Evolutionary conservation across 2,888 invertebrate species (phyloP).

Genomic region (Toxonevra muliebris): DNA sequence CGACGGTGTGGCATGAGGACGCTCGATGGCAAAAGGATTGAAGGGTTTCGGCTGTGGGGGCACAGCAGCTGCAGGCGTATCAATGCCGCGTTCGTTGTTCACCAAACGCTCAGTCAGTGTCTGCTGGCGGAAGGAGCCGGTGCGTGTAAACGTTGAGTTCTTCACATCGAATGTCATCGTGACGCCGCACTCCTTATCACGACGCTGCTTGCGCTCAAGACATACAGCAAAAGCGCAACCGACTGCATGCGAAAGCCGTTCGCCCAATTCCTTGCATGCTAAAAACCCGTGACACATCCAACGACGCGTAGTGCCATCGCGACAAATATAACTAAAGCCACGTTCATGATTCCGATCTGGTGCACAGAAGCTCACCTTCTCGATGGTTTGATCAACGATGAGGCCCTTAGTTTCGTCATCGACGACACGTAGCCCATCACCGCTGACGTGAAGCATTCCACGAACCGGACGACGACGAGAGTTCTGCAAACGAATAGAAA

Average conservation of each 20-base stretch:
- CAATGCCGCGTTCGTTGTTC: slow-evolving; percentile 66
- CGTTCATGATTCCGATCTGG: slow-evolving; percentile 98
- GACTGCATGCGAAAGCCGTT: slow-evolving; percentile 97
- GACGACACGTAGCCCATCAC: slow-evolving; percentile 95
- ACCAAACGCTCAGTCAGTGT: slow-evolving; percentile 80
- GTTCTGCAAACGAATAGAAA: slow-evolving; percentile 70
- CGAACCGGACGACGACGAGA: slow-evolving; percentile 89
- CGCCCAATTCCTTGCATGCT: slow-evolving; percentile 95
- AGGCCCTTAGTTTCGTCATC: slow-evolving; percentile 99
- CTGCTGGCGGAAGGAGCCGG: slow-evolving; percentile 90
- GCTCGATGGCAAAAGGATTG: slow-evolving; percentile 93
- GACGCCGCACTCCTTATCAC: slow-evolving; percentile 95
- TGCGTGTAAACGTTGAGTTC: slow-evolving; percentile 90
- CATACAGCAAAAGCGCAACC: slow-evolving; percentile 99
- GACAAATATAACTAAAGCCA: slow-evolving; percentile 97
- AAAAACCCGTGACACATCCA: slow-evolving; percentile 99
- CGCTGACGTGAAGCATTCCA: slow-evolving; percentile 88
- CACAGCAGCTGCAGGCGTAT: slow-evolving; percentile 61
- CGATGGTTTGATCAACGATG: slow-evolving; percentile 99
- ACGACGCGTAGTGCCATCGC: slow-evolving; percentile 96
- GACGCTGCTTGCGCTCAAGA: slow-evolving; percentile 94
- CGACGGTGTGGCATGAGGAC: slow-evolving; percentile 94
- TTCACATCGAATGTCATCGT: slow-evolving; percentile 92
- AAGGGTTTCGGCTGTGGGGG: slow-evolving; percentile 71
- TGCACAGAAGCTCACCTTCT: slow-evolving; percentile 99